Evolutionary conservation across 2,888 invertebrate genomes (phyloP).

Genomic region (Pristionchus japonicus): DNA sequence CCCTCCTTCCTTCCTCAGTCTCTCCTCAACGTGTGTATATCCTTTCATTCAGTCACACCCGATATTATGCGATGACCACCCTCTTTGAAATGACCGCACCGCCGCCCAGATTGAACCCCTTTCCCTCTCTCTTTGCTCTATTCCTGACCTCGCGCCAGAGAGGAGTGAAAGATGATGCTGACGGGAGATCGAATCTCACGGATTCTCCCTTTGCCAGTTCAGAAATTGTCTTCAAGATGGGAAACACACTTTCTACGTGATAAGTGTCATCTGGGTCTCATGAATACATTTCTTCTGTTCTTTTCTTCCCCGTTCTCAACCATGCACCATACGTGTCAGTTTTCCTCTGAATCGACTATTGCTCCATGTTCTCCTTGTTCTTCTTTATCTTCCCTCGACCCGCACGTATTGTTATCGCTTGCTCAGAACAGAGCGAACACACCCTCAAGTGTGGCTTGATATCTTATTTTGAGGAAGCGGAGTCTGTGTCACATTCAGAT

Average conservation of each 20-base stretch:
- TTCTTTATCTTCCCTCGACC: not conserved
- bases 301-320: not conserved
- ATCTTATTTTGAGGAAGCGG: not conserved
- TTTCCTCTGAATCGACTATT: not conserved
- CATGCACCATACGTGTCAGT: not conserved
- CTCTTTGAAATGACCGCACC: conserved; percentile 8
- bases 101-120: not conserved
- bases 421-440: not conserved
- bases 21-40: not conserved
- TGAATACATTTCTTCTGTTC: not conserved
- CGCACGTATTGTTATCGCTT: not conserved
- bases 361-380: not conserved
- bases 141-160: not conserved
- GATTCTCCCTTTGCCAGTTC: not conserved
- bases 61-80: conserved; percentile 18
- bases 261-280: not conserved
- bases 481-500: not conserved
- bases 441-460: not conserved
- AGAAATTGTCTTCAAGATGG: not conserved
- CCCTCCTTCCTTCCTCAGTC: not conserved
- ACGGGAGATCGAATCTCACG: not conserved
- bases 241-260: not conserved
- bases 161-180: not conserved
- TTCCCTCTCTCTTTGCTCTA: not conserved
- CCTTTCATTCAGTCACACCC: not conserved